Conservation (phyloP, 2,113 vertebrate species). For the Apodemus speciosus region DNA sequence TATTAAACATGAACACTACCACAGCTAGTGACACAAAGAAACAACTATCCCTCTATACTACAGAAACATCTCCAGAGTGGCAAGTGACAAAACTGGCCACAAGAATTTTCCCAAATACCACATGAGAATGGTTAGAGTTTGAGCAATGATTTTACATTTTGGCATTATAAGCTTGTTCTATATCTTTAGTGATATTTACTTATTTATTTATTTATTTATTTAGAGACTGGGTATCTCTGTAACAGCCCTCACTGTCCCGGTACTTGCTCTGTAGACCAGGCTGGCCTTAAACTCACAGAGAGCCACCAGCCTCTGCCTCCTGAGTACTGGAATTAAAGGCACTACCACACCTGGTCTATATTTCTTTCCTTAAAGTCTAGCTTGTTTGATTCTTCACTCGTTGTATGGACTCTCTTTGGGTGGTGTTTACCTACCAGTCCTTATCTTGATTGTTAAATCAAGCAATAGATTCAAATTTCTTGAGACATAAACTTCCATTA, state of each 20-base stretch:
- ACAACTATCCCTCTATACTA: too few relatives aligned
- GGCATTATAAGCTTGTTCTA: background rate
- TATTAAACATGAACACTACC: too few relatives aligned
- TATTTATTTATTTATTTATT: too few relatives aligned
- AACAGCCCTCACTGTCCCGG: background rate
- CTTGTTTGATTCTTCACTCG: background rate
- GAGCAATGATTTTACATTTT: background rate
- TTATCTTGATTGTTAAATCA: background rate
- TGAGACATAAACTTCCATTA: background rate
- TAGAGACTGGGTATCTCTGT: background rate
- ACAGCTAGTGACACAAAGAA: too few relatives aligned
- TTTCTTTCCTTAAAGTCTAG: background rate
- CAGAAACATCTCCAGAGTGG: too few relatives aligned
- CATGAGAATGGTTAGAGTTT: background rate
- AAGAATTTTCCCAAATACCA: background rate
- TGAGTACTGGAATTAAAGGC: too few relatives aligned
- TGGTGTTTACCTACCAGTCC: background rate
- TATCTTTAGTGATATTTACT: background rate
- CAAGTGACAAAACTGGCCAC: background rate
- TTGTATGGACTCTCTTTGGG: background rate
- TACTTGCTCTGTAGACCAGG: background rate
- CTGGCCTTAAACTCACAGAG: background rate
- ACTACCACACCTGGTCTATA: background rate
- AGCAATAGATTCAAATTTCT: background rate
- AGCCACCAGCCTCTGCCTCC: background rate